These are phyloP conservation scores for Eurosta solidaginis DNA, from an alignment of 1,140 invertebrate species.

Conservation along the genomic window DNA sequence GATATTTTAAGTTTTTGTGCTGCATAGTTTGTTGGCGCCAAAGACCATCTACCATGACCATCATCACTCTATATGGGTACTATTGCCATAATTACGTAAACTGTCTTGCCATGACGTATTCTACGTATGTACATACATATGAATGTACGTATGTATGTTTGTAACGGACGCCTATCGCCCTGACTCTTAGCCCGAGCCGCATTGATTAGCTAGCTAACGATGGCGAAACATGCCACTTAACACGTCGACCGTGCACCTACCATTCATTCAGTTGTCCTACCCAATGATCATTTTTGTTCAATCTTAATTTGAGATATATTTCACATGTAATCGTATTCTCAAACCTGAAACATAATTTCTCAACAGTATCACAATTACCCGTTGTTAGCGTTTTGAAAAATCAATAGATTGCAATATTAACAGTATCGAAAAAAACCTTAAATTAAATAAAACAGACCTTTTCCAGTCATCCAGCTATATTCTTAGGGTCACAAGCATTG, in stretches of 20 bases:
- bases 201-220: constrained; percentile 3
- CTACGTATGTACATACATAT: not conserved
- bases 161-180: not conserved
- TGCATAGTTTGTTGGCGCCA: constrained; percentile 19
- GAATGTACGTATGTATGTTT: not conserved
- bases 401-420: too few relatives aligned
- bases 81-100: constrained; percentile 2
- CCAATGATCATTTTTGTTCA: too few relatives aligned
- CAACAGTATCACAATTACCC: too few relatives aligned
- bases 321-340: too few relatives aligned
- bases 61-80: not conserved
- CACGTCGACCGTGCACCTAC: not conserved
- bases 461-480: too few relatives aligned
- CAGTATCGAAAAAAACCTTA: too few relatives aligned
- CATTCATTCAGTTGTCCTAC: too few relatives aligned
- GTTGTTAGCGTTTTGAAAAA: too few relatives aligned
- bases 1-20: not conserved
- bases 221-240: constrained; percentile 11
- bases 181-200: not conserved
- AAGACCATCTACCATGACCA: not conserved
- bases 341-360: too few relatives aligned
- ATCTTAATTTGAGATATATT: too few relatives aligned
- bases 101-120: not conserved
- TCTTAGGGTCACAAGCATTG: too few relatives aligned
- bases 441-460: too few relatives aligned